Evolutionary conservation across 2,888 invertebrate species (phyloP), one percentile per base, ranked within the genome.

Genomic region (Sthenelais limicola): DNA sequence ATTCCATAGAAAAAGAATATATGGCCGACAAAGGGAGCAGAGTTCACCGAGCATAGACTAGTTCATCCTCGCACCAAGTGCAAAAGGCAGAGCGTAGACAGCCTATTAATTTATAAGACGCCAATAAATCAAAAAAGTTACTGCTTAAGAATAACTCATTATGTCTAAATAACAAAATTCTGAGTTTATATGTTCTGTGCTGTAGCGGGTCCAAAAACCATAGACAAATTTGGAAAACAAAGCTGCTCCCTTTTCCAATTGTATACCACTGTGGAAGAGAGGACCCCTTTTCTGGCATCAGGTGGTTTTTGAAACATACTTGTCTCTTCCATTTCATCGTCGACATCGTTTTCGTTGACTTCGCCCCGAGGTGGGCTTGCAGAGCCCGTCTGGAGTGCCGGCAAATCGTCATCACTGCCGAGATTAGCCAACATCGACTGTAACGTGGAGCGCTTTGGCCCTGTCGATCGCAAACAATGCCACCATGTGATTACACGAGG

Each of bases 391-490:
- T 74, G 72, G 28, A 62, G 43, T 26, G 71, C 62, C 12, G 77
- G 72, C 54, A 76, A 32, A 54, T 84, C 84, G 48, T 84, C 83
- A 28, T 83, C 82, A 43, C 80, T 80, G 52, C 83, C 85, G 76
- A 89, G 82, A 78, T 85, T 88, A 75, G 85, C 88, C 79, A 89
- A 81, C 88, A 89, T 89, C 71, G 88, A 86, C 79, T 88, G 88
- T 68, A 89, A 82, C 18, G 86, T 81, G 38, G 88, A 84, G 77
- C 88, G 80, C 76, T 87, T 88, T 28, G 88, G 88, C 80, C 88
- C 88, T 88, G 82, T 68, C 70, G 62, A 62, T 62, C 62, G 62
- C 62, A 62, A 62, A 62, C 62, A 62, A 62, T 43, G 30, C 33
- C 49, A 49, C 43, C 52, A 66, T 30, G 43, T 32, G 52, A 32